These are phyloP conservation scores for Sceloporus tristichus DNA, from an alignment of 2,113 vertebrate species.

Conservation along the genomic window DNA sequence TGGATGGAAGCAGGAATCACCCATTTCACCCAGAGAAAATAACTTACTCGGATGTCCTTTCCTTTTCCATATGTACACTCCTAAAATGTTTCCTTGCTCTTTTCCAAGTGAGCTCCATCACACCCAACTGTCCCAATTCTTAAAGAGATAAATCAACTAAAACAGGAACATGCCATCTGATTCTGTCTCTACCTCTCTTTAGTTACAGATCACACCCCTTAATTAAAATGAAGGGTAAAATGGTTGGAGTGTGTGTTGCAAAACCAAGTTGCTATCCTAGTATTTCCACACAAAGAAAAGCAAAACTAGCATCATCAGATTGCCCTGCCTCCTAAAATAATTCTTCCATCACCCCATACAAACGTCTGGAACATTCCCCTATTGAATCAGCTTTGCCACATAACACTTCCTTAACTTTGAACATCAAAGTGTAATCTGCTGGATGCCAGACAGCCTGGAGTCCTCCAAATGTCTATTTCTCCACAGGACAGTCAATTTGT, in stretches of 20 bases:
- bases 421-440: neutral
- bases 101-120: slow-evolving; percentile 5
- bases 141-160: neutral
- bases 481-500: neutral
- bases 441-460: neutral
- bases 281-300: neutral
- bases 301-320: neutral
- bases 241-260: neutral
- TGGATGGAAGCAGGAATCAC: neutral
- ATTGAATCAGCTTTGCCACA: neutral
- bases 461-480: neutral
- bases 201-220: neutral
- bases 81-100: neutral
- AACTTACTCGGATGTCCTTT: fast-evolving
- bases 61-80: too few relatives aligned
- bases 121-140: neutral
- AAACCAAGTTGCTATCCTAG: neutral
- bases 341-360: slow-evolving; percentile 6
- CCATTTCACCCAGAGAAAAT: neutral
- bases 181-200: neutral
- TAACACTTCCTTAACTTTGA: slow-evolving; percentile 1
- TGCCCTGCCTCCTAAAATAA: neutral
- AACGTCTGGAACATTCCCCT: neutral
- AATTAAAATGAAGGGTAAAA: neutral
- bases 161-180: neutral